Base-by-base conservation (phyloP, 2,113 vertebrate genomes). In the Erythrolamprus reginae region DNA sequence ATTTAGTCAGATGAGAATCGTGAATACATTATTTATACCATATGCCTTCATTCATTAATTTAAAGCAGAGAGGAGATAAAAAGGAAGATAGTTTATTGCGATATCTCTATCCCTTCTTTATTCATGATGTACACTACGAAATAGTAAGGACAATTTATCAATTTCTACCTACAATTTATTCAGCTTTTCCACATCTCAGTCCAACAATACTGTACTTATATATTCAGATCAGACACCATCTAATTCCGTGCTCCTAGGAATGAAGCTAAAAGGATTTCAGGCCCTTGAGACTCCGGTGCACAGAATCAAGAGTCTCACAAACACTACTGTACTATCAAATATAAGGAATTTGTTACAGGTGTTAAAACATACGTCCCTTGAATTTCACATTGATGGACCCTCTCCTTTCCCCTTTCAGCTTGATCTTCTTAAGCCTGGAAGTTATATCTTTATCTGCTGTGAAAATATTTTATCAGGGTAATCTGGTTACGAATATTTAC, bases 401-500 rank as follows among this genome's bases (percentile, higher is more conserved):
- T 87, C 93, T 90, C 88, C 86, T 83, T 86, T 89, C 92, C 93
- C 95, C 93, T 94, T 95, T 93, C 94, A 95, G 65, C 91, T 95
- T 95, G 94, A 96, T 95, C 95, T 96, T 93, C 90, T 93, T 93
- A 94, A 95, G 48, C 84, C 90, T 89, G 83, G 86, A 95, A 95
- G 93, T 95, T 86, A 95, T 95, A 95, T 93, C 92, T 96, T 93
- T 93, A 95, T 94, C 92, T 86, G 91, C 87, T 95, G 92, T 52
- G 91, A 95, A 95, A 96, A 96, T 93, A 96, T 95, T 96, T 95
- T 94, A 94, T 94, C 94, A 84, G 70, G 89, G 89, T 95, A 95
- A 96, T 96, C 95, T 95, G 93, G 95, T 94, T 93, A 94, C n/a
- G 52, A 95, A 93, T 95, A 97, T 95, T 96, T 95, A 95, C 94